phyloP scores from a whole-genome alignment of 2,888 invertebrate genomes.

The Pseudococcus longispinus region DNA sequence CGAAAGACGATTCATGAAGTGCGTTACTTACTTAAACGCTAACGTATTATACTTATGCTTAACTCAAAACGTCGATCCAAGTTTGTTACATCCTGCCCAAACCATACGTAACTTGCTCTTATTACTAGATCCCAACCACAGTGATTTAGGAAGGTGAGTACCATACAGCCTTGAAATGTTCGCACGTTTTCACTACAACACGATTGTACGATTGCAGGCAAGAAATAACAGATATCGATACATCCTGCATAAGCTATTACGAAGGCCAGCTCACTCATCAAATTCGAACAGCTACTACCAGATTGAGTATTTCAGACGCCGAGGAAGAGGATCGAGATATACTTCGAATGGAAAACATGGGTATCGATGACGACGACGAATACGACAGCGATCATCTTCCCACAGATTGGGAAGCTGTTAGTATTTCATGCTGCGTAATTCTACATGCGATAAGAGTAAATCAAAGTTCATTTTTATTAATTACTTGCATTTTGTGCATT shows the following conservation, averaged over 20 bases:
- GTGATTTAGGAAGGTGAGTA: constrained; percentile 76
- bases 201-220: neutral
- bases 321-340: constrained; percentile 30
- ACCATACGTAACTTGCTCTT: constrained; percentile 77
- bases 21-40: constrained; percentile 79
- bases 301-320: constrained; percentile 41
- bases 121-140: constrained; percentile 71
- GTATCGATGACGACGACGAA: constrained; percentile 16
- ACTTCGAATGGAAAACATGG: neutral
- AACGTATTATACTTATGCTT: constrained; percentile 81
- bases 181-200: neutral
- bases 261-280: constrained; percentile 45
- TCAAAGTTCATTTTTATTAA: too few species aligned
- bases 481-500: neutral
- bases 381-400: constrained; percentile 50
- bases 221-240: constrained; percentile 34
- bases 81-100: constrained; percentile 59
- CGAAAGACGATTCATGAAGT: constrained; percentile 75
- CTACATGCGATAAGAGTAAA: neutral
- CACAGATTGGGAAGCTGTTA: constrained; percentile 79
- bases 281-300: neutral
- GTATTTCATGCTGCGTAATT: constrained; percentile 60
- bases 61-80: constrained; percentile 74
- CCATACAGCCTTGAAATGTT: neutral
- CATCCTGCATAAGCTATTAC: constrained; percentile 34